Evolutionary conservation across 2,113 vertebrate genomes (phyloP).

Genomic region (Malaclemys terrapin): DNA sequence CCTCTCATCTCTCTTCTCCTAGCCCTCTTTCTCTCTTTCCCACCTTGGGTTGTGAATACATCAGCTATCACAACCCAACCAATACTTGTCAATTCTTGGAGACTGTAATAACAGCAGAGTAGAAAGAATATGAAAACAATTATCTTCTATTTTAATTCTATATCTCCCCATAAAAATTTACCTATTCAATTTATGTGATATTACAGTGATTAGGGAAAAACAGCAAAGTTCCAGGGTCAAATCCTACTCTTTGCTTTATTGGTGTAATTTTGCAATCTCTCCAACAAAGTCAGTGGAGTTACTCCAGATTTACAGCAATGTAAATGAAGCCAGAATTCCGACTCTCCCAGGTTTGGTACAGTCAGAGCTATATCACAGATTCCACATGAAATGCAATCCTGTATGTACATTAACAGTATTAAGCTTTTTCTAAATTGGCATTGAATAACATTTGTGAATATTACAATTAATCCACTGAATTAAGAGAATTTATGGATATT

Average conservation of each 20-base stretch:
- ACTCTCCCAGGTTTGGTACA: not conserved
- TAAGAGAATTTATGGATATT: not conserved
- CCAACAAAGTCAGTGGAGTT: not conserved
- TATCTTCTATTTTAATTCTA: not conserved
- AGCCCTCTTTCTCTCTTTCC: not conserved
- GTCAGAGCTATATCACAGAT: not conserved
- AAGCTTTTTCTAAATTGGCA: not conserved
- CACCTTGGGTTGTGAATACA: not conserved
- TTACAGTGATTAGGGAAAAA: not conserved
- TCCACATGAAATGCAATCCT: not conserved
- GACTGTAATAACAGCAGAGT: not conserved
- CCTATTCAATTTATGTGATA: not conserved
- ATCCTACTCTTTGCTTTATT: not conserved
- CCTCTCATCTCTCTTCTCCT: not conserved
- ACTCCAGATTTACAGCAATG: not conserved
- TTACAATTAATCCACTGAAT: not conserved
- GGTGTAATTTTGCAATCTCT: not conserved
- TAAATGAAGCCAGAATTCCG: not conserved
- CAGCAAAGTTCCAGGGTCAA: not conserved
- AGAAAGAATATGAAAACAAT: not conserved
- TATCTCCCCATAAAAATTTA: not conserved
- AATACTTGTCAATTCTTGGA: not conserved
- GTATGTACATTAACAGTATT: not conserved
- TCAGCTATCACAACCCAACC: not conserved
- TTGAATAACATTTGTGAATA: not conserved